phyloP scores from a whole-genome alignment of 2,888 invertebrate species.

The Leptopterna dolabrata region DNA sequence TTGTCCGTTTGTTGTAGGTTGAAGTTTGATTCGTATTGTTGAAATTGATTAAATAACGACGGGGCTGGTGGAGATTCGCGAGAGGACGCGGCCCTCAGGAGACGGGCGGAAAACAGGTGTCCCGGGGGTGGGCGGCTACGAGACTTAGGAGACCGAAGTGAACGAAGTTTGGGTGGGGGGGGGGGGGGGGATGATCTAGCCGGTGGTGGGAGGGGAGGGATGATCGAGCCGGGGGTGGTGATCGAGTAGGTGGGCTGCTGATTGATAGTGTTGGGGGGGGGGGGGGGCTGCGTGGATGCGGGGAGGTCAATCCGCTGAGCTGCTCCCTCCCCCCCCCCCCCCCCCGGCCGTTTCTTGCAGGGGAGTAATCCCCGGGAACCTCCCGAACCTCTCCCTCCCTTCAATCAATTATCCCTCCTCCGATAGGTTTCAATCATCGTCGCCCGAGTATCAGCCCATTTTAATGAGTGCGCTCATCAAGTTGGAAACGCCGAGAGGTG shows the following conservation, averaged over 20 bases:
- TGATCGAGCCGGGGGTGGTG: background rate
- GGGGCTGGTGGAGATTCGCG: background rate
- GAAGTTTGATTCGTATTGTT: no score
- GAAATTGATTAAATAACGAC: background rate
- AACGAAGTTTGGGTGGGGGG: background rate
- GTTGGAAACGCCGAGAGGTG: no score
- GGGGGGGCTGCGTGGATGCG: background rate
- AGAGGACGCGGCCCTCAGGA: background rate
- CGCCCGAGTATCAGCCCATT: background rate
- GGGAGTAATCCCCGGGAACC: background rate
- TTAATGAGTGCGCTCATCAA: background rate
- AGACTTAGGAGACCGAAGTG: background rate
- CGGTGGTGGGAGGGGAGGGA: background rate
- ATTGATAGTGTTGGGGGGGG: no score
- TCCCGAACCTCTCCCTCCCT: background rate
- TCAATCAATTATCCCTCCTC: background rate
- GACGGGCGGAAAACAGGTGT: background rate
- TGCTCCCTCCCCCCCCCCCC: background rate
- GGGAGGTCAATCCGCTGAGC: background rate
- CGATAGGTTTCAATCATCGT: background rate
- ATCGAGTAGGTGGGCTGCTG: no score
- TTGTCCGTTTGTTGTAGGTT: no score
- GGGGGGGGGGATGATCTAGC: background rate
- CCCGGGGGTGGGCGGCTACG: background rate
- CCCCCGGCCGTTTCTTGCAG: background rate